phyloP scores from a whole-genome alignment of 2,113 vertebrate species.

The Triplophysa tibetana region DNA sequence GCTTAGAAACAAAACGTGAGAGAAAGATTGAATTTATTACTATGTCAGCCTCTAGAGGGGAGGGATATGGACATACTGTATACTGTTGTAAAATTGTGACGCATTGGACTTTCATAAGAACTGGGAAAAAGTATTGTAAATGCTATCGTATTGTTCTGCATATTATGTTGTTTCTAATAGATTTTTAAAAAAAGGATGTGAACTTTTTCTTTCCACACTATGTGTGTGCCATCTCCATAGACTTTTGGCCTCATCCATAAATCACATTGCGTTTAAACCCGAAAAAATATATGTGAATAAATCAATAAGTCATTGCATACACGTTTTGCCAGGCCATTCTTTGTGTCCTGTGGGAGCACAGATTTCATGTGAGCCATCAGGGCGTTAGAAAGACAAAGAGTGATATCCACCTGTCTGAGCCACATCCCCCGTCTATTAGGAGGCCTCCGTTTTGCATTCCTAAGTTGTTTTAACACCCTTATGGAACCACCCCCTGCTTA shows the following conservation, averaged over 20 bases:
- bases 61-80: constrained; percentile 85
- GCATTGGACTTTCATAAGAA: constrained; percentile 95
- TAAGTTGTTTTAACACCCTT: constrained; percentile 3
- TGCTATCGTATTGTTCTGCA: constrained; percentile 99
- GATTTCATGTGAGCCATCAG: constrained; percentile 41
- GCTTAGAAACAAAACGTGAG: constrained; percentile 63
- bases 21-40: constrained; percentile 81
- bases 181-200: constrained; percentile 99
- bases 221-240: constrained; percentile 96
- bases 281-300: constrained; percentile 68
- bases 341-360: constrained; percentile 71
- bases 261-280: constrained; percentile 83
- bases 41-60: constrained; percentile 79
- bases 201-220: constrained; percentile 96
- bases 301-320: constrained; percentile 67
- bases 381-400: constrained; percentile 2
- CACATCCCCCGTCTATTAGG: constrained; percentile 1
- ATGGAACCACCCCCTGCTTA: background rate
- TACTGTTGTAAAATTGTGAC: constrained; percentile 81
- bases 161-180: constrained; percentile 99
- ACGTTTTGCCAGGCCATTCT: constrained; percentile 79
- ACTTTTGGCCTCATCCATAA: constrained; percentile 87
- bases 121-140: constrained; percentile 99
- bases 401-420: constrained; percentile 34
- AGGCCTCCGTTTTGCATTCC: constrained; percentile 27